Evolutionary conservation across 2,113 vertebrate genomes (phyloP).

Genomic region (Chrysochloris asiatica): DNA sequence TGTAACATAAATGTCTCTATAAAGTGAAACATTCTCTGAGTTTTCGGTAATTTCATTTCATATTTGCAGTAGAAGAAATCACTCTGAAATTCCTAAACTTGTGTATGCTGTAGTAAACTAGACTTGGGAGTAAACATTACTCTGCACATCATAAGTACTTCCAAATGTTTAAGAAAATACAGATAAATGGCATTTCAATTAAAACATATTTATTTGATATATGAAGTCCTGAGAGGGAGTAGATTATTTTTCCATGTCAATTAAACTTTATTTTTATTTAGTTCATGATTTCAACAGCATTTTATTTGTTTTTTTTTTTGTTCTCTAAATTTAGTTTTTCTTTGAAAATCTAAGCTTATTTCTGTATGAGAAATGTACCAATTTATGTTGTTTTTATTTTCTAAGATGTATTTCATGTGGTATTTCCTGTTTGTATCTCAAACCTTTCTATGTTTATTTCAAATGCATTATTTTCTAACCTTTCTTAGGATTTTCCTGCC

Average conservation of each 20-base stretch:
- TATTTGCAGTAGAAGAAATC: neutral
- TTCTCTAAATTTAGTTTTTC: neutral
- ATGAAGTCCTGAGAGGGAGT: neutral
- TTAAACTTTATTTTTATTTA: neutral
- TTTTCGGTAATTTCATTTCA: neutral
- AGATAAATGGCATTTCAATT: neutral
- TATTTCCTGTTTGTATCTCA: neutral
- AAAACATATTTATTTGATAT: neutral
- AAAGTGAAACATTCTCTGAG: neutral
- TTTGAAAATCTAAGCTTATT: neutral
- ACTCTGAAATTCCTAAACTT: neutral
- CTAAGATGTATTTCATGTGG: neutral
- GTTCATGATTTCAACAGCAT: neutral
- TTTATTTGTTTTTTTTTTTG: neutral
- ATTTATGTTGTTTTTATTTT: neutral
- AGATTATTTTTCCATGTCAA: neutral
- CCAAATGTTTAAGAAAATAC: neutral
- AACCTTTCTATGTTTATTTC: neutral
- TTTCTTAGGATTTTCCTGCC: neutral
- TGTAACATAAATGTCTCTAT: neutral
- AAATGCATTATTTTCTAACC: neutral
- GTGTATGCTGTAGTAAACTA: neutral
- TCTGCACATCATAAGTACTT: neutral
- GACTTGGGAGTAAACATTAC: neutral
- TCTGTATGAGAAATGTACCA: neutral